Percentiles rank a stretch among this genome's conserved stretches.
Evolutionary conservation across 2,113 vertebrate genomes (phyloP).

Genomic region (Leptobrachium leishanense): DNA sequence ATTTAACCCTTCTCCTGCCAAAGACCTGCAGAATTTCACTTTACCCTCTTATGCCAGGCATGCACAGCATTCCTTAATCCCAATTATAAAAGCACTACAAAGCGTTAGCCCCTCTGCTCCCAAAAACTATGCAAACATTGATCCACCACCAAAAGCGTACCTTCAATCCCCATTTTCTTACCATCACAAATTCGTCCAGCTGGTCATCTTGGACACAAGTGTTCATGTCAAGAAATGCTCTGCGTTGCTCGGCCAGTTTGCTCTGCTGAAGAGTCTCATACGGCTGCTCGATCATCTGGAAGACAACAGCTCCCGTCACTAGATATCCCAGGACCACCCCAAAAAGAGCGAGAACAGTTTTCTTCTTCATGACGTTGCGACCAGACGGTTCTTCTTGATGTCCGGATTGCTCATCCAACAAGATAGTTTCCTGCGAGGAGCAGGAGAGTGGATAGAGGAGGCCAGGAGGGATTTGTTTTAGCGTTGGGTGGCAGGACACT

Average conservation of each 20-base stretch:
- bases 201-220: constrained; percentile 67
- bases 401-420: constrained; percentile 52
- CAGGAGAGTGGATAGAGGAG: constrained; percentile 52
- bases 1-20: constrained; percentile 19
- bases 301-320: constrained; percentile 81
- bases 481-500: constrained; percentile 32
- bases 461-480: neutral
- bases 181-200: constrained; percentile 74
- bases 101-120: neutral
- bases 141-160: too few relatives aligned
- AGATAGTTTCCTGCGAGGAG: constrained; percentile 68
- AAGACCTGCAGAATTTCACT: neutral
- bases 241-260: constrained; percentile 57
- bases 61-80: neutral
- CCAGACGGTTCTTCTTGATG: neutral
- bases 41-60: neutral
- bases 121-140: too few relatives aligned
- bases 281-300: constrained; percentile 77
- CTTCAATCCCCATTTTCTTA: constrained; percentile 51
- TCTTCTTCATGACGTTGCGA: constrained; percentile 71
- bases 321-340: constrained; percentile 80
- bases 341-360: constrained; percentile 79
- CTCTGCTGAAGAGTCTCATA: constrained; percentile 65
- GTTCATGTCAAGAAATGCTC: constrained; percentile 70
- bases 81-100: neutral